Conservation (phyloP, 1,140 invertebrate genomes). For the Brachionus manjavacas region DNA sequence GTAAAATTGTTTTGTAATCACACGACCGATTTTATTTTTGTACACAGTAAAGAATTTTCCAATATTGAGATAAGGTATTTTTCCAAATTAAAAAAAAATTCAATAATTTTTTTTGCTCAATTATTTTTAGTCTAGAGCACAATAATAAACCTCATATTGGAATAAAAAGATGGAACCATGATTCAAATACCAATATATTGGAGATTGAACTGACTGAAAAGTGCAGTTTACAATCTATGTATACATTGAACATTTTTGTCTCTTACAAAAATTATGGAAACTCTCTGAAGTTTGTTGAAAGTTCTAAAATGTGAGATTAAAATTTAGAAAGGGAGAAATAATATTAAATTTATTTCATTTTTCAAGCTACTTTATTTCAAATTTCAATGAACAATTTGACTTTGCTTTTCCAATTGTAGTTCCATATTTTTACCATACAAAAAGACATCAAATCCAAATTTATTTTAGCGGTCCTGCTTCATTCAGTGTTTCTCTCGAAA, state of each 20-base stretch:
- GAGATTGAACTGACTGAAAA: not conserved
- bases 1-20: not conserved
- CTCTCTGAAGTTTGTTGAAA: not conserved
- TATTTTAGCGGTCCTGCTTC: not conserved
- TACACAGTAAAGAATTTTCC: slow-evolving; percentile 12
- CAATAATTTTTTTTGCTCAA: not conserved
- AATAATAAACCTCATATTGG: not conserved
- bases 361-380: slow-evolving; percentile 7
- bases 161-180: slow-evolving; percentile 23
- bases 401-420: slow-evolving; percentile 11
- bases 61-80: slow-evolving; percentile 11
- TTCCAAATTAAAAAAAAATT: not conserved
- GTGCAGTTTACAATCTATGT: not conserved
- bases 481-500: not conserved
- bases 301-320: not conserved
- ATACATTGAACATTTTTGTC: not conserved
- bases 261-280: slow-evolving; percentile 4
- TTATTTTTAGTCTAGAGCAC: not conserved
- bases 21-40: not conserved
- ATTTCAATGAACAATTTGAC: not conserved
- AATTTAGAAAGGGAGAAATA: not conserved
- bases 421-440: not conserved
- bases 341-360: not conserved
- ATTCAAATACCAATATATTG: slow-evolving; percentile 9
- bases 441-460: not conserved